Evolutionary conservation across 2,797 vertebrate genomes (phyloP).

Genomic region (Sylvia borin): DNA sequence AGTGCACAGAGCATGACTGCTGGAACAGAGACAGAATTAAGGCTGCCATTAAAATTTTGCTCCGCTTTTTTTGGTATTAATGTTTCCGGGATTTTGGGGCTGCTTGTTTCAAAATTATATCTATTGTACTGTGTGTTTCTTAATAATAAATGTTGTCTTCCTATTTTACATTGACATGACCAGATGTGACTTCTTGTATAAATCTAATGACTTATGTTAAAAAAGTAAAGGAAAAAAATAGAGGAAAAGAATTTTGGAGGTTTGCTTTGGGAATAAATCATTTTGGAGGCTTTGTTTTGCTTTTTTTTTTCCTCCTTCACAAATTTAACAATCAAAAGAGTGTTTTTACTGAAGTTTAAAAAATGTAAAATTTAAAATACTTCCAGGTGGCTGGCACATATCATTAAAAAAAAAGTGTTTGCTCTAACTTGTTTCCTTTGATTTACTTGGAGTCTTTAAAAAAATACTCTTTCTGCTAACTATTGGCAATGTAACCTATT

Average conservation of each 20-base stretch:
- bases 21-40: not conserved
- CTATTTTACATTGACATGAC: not conserved
- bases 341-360: not conserved
- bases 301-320: not conserved
- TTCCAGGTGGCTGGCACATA: not conserved
- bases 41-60: not conserved
- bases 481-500: not conserved
- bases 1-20: not conserved
- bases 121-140: not conserved
- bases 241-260: not conserved
- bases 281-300: not conserved
- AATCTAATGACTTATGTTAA: not conserved
- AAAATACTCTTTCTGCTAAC: not conserved
- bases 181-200: not conserved
- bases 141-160: not conserved
- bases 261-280: not conserved
- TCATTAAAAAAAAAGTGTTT: not conserved
- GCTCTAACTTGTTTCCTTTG: not conserved
- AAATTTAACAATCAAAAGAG: not conserved
- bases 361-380: not conserved
- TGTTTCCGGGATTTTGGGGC: not conserved
- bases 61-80: not conserved
- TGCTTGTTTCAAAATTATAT: not conserved
- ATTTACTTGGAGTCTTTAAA: not conserved
- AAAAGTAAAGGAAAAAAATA: rapidly evolving